Evolutionary conservation across 1,140 invertebrate species (phyloP).

Genomic region (Nomia melanderi): DNA sequence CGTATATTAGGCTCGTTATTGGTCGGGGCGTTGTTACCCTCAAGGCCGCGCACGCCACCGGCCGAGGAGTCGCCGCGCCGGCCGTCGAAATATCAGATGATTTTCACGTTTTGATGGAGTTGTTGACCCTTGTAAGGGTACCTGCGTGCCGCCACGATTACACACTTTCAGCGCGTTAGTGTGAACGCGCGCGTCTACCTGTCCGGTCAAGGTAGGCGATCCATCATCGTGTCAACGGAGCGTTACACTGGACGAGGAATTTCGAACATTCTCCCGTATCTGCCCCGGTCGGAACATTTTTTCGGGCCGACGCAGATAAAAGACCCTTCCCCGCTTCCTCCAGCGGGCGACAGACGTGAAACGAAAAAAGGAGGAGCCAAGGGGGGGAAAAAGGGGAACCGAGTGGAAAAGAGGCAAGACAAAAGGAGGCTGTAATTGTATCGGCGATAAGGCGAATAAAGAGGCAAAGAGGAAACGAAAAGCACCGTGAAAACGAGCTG

Average conservation of each 20-base stretch:
- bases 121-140: slow-evolving; percentile 64
- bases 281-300: slow-evolving; percentile 16
- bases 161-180: slow-evolving; percentile 60
- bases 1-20: not conserved
- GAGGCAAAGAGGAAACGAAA: not conserved
- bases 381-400: too few species aligned
- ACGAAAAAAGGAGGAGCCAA: too few species aligned
- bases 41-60: not conserved
- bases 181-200: slow-evolving; percentile 65
- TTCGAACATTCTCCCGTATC: slow-evolving; percentile 48
- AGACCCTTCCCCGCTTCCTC: not conserved
- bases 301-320: slow-evolving; percentile 6
- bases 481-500: not conserved
- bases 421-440: not conserved
- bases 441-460: not conserved
- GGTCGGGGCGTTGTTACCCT: not conserved
- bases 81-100: slow-evolving; percentile 36
- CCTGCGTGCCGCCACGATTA: slow-evolving; percentile 57
- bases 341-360: too few species aligned
- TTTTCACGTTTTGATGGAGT: slow-evolving; percentile 63
- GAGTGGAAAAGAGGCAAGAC: too few species aligned
- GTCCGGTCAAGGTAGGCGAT: slow-evolving; percentile 70
- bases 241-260: slow-evolving; percentile 61
- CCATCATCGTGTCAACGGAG: slow-evolving; percentile 78
- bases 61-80: not conserved